A percentile compares a stretch with the other conserved stretches of the same genome.
Conservation (phyloP, 23 tunicate species). For the Oikopleura vanhoeffeni region DNA sequence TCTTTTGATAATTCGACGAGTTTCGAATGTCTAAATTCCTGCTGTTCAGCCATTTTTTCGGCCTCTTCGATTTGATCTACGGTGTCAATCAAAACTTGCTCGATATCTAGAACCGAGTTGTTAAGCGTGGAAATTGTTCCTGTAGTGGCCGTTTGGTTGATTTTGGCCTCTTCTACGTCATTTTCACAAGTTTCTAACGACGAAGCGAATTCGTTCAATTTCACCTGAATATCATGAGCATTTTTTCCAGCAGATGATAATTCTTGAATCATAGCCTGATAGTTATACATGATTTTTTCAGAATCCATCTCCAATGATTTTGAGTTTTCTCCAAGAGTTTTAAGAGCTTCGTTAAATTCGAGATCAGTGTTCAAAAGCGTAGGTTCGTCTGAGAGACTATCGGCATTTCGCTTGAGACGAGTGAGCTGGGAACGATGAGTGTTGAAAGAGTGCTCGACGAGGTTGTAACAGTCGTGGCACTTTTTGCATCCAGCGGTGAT, state of each 20-base stretch:
- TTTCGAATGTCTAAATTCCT: background rate
- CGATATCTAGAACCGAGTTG: background rate
- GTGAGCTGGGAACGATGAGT: background rate
- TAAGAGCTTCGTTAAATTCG: background rate
- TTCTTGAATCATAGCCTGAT: background rate
- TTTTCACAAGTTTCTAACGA: background rate
- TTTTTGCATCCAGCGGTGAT: background rate
- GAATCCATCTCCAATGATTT: background rate
- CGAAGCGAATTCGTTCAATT: background rate
- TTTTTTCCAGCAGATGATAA: background rate
- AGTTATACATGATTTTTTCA: background rate
- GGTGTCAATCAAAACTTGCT: background rate
- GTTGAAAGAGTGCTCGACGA: background rate
- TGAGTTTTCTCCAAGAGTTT: background rate
- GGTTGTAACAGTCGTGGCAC: background rate
- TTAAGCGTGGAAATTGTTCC: background rate
- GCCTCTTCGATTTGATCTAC: background rate
- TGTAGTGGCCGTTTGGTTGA: background rate
- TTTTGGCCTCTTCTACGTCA: background rate
- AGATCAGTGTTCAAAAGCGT: background rate
- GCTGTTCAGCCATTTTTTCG: background rate
- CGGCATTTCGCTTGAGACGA: background rate
- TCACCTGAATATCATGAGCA: background rate
- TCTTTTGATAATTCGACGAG: background rate
- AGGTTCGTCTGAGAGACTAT: background rate